Percentiles rank a stretch among this genome's conserved stretches.
These are phyloP conservation scores for Ostrea denselamellosa DNA, from an alignment of 1,140 invertebrate species.

Conservation along the genomic window DNA sequence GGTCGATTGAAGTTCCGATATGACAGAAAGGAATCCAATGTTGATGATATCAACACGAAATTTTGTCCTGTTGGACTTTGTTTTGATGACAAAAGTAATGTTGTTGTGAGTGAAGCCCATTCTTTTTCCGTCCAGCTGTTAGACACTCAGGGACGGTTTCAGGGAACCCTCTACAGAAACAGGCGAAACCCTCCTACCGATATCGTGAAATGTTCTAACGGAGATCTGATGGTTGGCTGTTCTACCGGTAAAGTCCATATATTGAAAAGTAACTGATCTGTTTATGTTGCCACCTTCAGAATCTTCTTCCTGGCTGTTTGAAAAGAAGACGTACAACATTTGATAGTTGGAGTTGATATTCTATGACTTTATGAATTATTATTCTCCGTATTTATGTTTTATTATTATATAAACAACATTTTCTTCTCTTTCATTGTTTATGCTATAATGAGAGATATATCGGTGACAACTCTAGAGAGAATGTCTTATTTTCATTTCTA, in stretches of 20 bases:
- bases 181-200: constrained; percentile 12
- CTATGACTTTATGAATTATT: no score
- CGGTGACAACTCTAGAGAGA: no score
- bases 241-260: constrained; percentile 30
- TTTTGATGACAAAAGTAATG: constrained; percentile 38
- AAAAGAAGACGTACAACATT: no score
- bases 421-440: no score
- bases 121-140: constrained; percentile 37
- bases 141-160: constrained; percentile 8
- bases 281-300: not conserved
- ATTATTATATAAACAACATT: no score
- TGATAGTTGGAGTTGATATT: no score
- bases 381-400: no score
- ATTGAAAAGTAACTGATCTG: constrained; percentile 34
- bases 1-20: constrained; percentile 22
- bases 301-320: no score
- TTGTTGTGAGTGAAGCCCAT: constrained; percentile 21
- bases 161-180: constrained; percentile 32
- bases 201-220: constrained; percentile 21
- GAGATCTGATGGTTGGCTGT: constrained; percentile 39
- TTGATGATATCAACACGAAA: not conserved
- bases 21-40: not conserved
- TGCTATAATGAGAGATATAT: no score
- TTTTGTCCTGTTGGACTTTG: constrained; percentile 44
- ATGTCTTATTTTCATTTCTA: no score